Conservation (phyloP, 2,888 invertebrate genomes). For the Diarsia brunnea region DNA sequence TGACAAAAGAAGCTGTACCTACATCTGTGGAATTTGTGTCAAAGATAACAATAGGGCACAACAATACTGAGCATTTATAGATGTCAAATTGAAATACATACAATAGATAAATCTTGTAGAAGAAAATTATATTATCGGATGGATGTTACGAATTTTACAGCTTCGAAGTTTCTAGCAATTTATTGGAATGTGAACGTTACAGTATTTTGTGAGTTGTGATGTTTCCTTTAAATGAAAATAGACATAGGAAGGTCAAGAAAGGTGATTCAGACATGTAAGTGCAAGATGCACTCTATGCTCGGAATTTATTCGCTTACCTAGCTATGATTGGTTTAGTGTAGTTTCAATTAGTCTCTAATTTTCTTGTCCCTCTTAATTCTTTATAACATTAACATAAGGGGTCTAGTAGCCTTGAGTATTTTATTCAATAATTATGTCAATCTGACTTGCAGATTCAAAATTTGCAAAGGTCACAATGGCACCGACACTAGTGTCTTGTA, state of each 20-base stretch:
- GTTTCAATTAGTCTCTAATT: conserved; percentile 19
- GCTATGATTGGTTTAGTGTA: not conserved
- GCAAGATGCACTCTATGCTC: not conserved
- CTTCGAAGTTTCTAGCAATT: not conserved
- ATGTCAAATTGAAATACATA: conserved; percentile 23
- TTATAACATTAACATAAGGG: not conserved
- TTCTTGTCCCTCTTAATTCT: conserved; percentile 15
- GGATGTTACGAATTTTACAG: not conserved
- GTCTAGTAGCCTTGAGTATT: not conserved
- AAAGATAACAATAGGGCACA: conserved; percentile 2
- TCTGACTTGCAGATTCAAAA: conserved; percentile 18
- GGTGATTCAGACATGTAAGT: conserved; percentile 18
- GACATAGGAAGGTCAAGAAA: conserved; percentile 29
- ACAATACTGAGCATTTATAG: not conserved
- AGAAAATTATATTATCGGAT: not conserved
- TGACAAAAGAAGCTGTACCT: not conserved
- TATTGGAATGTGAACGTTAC: conserved; percentile 7
- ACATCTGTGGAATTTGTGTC: not conserved
- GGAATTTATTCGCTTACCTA: conserved; percentile 1
- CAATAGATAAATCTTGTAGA: conserved; percentile 7
- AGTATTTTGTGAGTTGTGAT: not conserved
- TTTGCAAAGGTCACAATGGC: not conserved
- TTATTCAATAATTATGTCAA: not conserved
- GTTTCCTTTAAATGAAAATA: conserved; percentile 18
- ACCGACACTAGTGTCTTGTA: not conserved